Percentiles rank a stretch among this genome's conserved stretches.
phyloP scores from a whole-genome alignment of 1,140 invertebrate genomes.

The Andrena cerasifolii region DNA sequence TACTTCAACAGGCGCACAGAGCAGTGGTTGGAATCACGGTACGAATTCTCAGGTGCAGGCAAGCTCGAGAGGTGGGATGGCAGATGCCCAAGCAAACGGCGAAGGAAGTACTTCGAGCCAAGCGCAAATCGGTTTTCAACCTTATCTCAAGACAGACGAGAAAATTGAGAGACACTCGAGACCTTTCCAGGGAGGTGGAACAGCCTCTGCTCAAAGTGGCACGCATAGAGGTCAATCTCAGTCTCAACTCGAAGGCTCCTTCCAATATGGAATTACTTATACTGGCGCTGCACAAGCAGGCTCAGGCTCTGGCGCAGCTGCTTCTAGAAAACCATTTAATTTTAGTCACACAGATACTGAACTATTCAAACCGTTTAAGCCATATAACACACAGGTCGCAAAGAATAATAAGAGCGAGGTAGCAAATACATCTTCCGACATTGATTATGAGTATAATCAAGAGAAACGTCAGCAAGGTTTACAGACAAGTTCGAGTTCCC shows the following conservation, averaged over 20 bases:
- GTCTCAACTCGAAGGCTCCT: slow-evolving; percentile 90
- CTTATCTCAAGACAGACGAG: slow-evolving; percentile 84
- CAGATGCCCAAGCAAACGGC: slow-evolving; percentile 91
- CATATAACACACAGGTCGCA: slow-evolving; percentile 76
- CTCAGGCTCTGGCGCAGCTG: slow-evolving; percentile 84
- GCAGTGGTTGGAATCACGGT: slow-evolving; percentile 88
- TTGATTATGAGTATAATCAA: slow-evolving; percentile 79
- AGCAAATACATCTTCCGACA: slow-evolving; percentile 16
- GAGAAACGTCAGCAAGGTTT: slow-evolving; percentile 83
- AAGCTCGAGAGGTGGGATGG: slow-evolving; percentile 89
- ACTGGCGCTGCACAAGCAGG: slow-evolving; percentile 91
- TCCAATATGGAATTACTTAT: slow-evolving; percentile 90
- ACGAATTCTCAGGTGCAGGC: slow-evolving; percentile 90
- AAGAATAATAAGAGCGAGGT: slow-evolving; percentile 75
- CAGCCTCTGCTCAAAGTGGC: slow-evolving; percentile 89
- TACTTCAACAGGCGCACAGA: slow-evolving; percentile 88
- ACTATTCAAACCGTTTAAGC: slow-evolving; percentile 72
- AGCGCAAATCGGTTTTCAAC: slow-evolving; percentile 92
- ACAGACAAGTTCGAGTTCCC: slow-evolving; percentile 69
- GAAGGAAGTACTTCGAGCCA: slow-evolving; percentile 92
- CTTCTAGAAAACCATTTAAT: slow-evolving; percentile 77
- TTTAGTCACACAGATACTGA: slow-evolving; percentile 71
- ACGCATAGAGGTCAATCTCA: slow-evolving; percentile 89
- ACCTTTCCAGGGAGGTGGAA: slow-evolving; percentile 88
- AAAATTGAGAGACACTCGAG: slow-evolving; percentile 77